Evolutionary conservation across 2,113 vertebrate genomes (phyloP).

Genomic region (Pogonocichla stellata): DNA sequence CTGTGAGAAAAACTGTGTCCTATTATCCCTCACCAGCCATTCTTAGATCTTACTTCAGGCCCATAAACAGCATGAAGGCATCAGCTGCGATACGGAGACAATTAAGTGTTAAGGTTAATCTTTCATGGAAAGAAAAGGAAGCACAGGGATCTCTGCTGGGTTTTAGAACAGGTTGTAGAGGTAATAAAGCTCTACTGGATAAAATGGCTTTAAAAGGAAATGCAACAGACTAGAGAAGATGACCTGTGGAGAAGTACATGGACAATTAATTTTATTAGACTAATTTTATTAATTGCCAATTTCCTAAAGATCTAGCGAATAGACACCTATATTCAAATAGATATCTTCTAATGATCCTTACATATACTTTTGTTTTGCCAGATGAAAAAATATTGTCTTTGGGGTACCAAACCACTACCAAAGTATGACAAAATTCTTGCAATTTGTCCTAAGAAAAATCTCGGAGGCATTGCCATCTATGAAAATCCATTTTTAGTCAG

Average conservation of each 20-base stretch:
- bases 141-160: neutral
- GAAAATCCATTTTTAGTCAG: neutral
- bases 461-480: neutral
- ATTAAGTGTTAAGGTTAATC: neutral
- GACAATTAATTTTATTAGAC: neutral
- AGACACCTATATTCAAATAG: neutral
- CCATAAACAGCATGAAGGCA: neutral
- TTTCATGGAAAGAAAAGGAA: neutral
- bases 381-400: neutral
- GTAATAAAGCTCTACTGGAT: neutral
- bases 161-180: neutral
- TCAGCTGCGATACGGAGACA: neutral
- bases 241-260: neutral
- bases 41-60: neutral
- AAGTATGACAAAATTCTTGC: neutral
- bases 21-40: neutral
- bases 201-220: neutral
- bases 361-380: neutral
- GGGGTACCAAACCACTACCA: neutral
- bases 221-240: neutral
- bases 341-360: neutral
- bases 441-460: neutral
- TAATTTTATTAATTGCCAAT: neutral
- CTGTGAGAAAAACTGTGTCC: neutral
- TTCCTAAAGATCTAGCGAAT: neutral